These are phyloP conservation scores for Apodemia hepburni DNA, from an alignment of 2,888 invertebrate genomes.

Conservation along the genomic window DNA sequence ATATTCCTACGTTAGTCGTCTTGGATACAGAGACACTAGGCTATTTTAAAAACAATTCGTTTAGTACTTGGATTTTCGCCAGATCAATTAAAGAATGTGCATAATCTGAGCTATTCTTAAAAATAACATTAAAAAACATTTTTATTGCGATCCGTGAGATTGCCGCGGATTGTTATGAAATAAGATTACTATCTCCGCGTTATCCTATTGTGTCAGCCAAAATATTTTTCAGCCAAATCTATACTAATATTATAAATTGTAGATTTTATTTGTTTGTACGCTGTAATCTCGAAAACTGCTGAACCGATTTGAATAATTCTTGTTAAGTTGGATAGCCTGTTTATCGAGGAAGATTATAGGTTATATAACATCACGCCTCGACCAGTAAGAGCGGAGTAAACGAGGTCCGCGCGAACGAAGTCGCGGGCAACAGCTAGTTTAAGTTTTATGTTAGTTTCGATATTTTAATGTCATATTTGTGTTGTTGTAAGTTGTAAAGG, in stretches of 20 bases:
- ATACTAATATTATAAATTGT: background rate
- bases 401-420: too few species aligned
- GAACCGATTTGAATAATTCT: too few species aligned
- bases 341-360: too few species aligned
- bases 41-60: background rate
- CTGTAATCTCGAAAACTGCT: too few species aligned
- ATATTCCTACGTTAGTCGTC: background rate
- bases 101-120: slow-evolving; percentile 2
- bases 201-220: background rate
- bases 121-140: background rate
- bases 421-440: too few species aligned
- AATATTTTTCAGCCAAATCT: too few species aligned
- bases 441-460: too few species aligned
- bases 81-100: background rate
- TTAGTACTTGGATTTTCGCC: slow-evolving; percentile 9
- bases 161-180: background rate
- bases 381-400: too few species aligned
- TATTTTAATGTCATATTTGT: too few species aligned
- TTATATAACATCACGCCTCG: too few species aligned
- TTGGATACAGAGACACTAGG: background rate
- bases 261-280: background rate
- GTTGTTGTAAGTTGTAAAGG: background rate
- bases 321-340: too few species aligned
- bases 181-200: background rate
- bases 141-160: background rate